These are phyloP conservation scores for zebrafish (Danio rerio) DNA, from an alignment of 2,113 vertebrate species.

Conservation along the genomic window DNA sequence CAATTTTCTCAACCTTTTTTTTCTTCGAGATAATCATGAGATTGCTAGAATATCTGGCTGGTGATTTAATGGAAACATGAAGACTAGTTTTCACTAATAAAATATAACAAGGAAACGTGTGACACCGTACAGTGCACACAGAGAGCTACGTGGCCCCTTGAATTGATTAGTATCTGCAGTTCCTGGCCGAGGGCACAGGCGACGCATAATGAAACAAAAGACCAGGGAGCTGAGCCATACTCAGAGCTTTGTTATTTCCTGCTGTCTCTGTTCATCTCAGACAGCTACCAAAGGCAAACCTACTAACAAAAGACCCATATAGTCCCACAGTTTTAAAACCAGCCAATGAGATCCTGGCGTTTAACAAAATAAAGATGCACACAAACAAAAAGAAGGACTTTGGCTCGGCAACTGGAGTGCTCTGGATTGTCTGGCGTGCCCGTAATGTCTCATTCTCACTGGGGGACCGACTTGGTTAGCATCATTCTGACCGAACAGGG, in stretches of 20 bases:
- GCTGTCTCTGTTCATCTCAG: slow-evolving; percentile 39
- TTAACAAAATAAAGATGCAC: slow-evolving; percentile 45
- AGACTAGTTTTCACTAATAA: slow-evolving; percentile 23
- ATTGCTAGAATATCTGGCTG: neutral
- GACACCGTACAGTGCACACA: neutral
- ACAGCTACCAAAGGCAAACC: slow-evolving; percentile 52
- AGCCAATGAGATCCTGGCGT: slow-evolving; percentile 27
- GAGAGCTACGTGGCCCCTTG: neutral
- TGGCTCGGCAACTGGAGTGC: neutral
- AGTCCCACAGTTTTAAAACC: slow-evolving; percentile 55
- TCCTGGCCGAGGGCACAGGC: slow-evolving; percentile 34
- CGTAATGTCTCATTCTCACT: slow-evolving; percentile 13
- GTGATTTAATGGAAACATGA: slow-evolving; percentile 20
- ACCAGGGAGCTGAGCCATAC: slow-evolving; percentile 14
- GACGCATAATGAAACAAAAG: slow-evolving; percentile 47
- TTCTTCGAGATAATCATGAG: slow-evolving; percentile 15
- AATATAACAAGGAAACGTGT: slow-evolving; percentile 14
- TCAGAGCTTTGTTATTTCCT: slow-evolving; percentile 60
- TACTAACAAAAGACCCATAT: slow-evolving; percentile 31
- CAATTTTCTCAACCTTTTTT: neutral
- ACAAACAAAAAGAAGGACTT: slow-evolving; percentile 29
- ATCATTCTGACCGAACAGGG: neutral
- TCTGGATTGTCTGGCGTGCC: neutral
- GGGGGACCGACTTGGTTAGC: neutral
- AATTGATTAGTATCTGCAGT: slow-evolving; percentile 18